A percentile compares a stretch with the other conserved stretches of the same genome.
phyloP scores from a whole-genome alignment of 2,888 invertebrate species.

The Hedychridium roseum region DNA sequence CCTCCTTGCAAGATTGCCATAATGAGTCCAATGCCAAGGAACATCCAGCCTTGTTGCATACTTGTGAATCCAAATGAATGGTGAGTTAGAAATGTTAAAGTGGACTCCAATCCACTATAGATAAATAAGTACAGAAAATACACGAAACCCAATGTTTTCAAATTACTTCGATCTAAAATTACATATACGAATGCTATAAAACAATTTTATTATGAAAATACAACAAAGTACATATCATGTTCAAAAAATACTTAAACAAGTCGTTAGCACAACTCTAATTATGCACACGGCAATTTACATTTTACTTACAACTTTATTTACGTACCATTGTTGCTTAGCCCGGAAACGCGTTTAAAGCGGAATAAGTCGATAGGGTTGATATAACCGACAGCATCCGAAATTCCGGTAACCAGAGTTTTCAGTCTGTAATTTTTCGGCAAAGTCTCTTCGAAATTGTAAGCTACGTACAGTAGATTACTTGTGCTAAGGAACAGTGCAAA shows the following conservation, averaged over 20 bases:
- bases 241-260: too few relatives aligned
- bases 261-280: not conserved
- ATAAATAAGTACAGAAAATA: slow-evolving; percentile 93
- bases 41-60: slow-evolving; percentile 98
- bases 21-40: slow-evolving; percentile 87
- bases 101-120: slow-evolving; percentile 97
- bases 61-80: slow-evolving; percentile 89
- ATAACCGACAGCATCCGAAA: slow-evolving; percentile 72
- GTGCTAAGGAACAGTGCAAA: slow-evolving; percentile 79
- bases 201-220: not conserved
- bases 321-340: slow-evolving; percentile 57
- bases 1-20: slow-evolving; percentile 94
- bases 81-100: slow-evolving; percentile 95
- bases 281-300: not conserved
- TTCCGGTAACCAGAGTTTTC: slow-evolving; percentile 72
- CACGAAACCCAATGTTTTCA: slow-evolving; percentile 76
- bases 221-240: not conserved
- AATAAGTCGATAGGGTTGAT: slow-evolving; percentile 71
- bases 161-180: slow-evolving; percentile 70
- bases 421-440: slow-evolving; percentile 78
- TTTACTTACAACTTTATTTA: not conserved
- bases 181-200: slow-evolving; percentile 4
- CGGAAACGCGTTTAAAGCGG: slow-evolving; percentile 67
- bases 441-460: slow-evolving; percentile 82
- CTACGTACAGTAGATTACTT: slow-evolving; percentile 80